Conservation (phyloP, 2,113 vertebrate species). For the Drymodes brunneopygia region DNA sequence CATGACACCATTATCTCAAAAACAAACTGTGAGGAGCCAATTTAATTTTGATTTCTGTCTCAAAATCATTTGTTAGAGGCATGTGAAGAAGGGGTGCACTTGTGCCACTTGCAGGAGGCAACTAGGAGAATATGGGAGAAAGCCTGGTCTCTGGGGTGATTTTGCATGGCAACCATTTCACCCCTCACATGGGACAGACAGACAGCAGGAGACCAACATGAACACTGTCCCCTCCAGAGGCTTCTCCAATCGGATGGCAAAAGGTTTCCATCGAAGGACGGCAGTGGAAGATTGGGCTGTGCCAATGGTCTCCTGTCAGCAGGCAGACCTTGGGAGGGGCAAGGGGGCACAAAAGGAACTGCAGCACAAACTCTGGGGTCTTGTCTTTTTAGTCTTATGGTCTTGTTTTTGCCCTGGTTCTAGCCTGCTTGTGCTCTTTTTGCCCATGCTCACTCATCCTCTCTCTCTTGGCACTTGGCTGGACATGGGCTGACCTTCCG, state of each 20-base stretch:
- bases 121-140: not conserved
- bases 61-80: not conserved
- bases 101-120: too few relatives aligned
- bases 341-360: fast-evolving
- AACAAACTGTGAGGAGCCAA: not conserved
- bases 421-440: not conserved
- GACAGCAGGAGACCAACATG: not conserved
- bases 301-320: not conserved
- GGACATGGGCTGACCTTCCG: fast-evolving
- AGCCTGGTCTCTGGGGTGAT: too few relatives aligned
- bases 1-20: not conserved
- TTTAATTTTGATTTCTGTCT: not conserved
- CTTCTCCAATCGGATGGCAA: not conserved
- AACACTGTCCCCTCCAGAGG: not conserved
- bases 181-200: too few relatives aligned
- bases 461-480: not conserved
- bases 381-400: not conserved
- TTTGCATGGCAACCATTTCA: not conserved
- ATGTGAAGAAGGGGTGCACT: not conserved
- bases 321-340: not conserved
- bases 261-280: not conserved
- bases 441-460: not conserved
- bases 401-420: not conserved
- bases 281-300: not conserved
- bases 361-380: not conserved